phyloP scores from a whole-genome alignment of 30 jellyfish, hydroid and myxozoan genomes.

The Nemopilema nomurai region DNA sequence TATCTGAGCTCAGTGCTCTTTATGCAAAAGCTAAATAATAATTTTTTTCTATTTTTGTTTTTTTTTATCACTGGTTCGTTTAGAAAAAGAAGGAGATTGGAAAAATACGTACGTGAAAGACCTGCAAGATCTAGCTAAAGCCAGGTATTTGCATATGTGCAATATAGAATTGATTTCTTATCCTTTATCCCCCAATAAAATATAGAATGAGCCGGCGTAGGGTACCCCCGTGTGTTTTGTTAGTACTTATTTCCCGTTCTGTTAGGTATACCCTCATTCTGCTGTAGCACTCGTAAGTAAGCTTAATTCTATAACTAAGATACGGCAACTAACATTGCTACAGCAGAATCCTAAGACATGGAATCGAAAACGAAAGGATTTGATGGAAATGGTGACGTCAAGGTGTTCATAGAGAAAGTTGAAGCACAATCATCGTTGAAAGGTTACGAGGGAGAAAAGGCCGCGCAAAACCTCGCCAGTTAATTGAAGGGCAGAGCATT shows the following conservation, averaged over 20 bases:
- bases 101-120: conserved; percentile 7
- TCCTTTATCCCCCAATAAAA: background rate
- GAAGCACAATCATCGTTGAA: background rate
- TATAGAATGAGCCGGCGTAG: background rate
- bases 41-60: conserved; percentile 4
- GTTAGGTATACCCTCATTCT: background rate
- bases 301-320: background rate
- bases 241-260: background rate
- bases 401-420: conserved; percentile 7
- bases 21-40: background rate
- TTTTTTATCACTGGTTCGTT: background rate
- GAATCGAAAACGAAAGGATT: background rate
- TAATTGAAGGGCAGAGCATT: conserved; percentile 1
- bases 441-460: conserved; percentile 5
- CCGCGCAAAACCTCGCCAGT: conserved; percentile 18
- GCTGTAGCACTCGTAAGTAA: background rate
- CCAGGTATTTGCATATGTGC: conserved; percentile 2
- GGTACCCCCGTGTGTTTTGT: background rate
- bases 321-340: background rate
- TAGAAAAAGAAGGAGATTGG: conserved; percentile 11
- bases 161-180: background rate
- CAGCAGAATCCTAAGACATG: conserved; percentile 1
- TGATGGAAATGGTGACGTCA: conserved; percentile 10
- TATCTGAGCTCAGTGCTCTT: conserved; percentile 3
- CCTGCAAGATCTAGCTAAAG: conserved; percentile 7